Evolutionary conservation across 1,140 invertebrate species (phyloP).

Genomic region (Melanaphis sacchari): DNA sequence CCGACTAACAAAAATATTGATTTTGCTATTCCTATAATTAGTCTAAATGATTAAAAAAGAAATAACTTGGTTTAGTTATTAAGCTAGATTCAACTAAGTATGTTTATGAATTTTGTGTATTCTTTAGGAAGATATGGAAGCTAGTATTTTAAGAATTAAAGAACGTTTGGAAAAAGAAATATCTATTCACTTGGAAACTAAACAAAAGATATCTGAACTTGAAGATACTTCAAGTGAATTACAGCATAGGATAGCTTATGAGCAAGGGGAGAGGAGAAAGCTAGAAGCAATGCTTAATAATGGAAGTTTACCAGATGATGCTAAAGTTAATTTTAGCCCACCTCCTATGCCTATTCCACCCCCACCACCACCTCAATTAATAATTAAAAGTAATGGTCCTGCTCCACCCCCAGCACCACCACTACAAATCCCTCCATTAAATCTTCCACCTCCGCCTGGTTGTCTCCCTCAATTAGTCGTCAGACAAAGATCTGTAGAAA

Average conservation of each 20-base stretch:
- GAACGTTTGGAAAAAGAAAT: slow-evolving; percentile 90
- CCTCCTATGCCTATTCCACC: slow-evolving; percentile 11
- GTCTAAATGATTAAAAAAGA: neutral
- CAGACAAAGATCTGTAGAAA: slow-evolving; percentile 73
- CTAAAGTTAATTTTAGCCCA: slow-evolving; percentile 71
- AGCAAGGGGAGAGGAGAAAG: slow-evolving; percentile 80
- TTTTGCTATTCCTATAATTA: neutral
- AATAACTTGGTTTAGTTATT: no score
- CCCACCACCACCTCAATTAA: slow-evolving; percentile 66
- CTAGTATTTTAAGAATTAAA: slow-evolving; percentile 82
- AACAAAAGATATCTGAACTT: slow-evolving; percentile 78
- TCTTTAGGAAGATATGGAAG: slow-evolving; percentile 84
- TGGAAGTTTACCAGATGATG: slow-evolving; percentile 90
- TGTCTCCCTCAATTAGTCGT: slow-evolving; percentile 66
- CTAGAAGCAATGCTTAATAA: slow-evolving; percentile 85
- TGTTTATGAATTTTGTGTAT: neutral
- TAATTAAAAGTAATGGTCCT: slow-evolving; percentile 65
- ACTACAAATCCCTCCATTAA: slow-evolving; percentile 66
- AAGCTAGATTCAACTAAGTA: no score
- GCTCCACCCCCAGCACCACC: slow-evolving; percentile 66
- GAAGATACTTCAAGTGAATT: slow-evolving; percentile 78
- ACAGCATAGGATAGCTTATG: slow-evolving; percentile 77
- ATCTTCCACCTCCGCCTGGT: slow-evolving; percentile 69
- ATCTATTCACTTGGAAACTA: slow-evolving; percentile 83
- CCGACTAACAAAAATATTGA: neutral